Conservation (phyloP, 2,113 vertebrate genomes). For the Promerops cafer region DNA sequence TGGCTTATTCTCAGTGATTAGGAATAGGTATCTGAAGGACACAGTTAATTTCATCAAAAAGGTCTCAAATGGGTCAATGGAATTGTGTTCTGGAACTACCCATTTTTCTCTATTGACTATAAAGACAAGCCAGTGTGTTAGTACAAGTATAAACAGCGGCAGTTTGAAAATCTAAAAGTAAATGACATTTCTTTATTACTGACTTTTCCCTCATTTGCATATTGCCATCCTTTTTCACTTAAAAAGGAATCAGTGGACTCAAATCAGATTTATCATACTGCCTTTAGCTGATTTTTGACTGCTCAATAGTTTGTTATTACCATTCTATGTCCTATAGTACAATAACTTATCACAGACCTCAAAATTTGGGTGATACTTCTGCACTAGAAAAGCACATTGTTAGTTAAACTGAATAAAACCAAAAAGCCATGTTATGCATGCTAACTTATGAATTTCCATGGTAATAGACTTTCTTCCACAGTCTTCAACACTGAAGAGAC, state of each 20-base stretch:
- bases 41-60: background rate
- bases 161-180: background rate
- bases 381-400: background rate
- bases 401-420: background rate
- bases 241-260: background rate
- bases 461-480: background rate
- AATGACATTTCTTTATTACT: background rate
- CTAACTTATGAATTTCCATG: background rate
- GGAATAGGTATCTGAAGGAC: background rate
- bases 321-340: background rate
- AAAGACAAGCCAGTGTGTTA: background rate
- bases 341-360: background rate
- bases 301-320: background rate
- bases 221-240: background rate
- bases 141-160: background rate
- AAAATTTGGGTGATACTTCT: background rate
- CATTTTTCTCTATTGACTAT: background rate
- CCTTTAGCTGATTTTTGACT: background rate
- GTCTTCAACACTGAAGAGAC: background rate
- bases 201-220: background rate
- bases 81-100: background rate
- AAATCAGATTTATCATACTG: background rate
- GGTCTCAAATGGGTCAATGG: background rate
- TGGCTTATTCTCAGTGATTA: background rate
- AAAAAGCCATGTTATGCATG: background rate